Evolutionary conservation across 2,113 vertebrate species (phyloP), one percentile per base, ranked within the genome.

Genomic region (Phaethon lepturus): DNA sequence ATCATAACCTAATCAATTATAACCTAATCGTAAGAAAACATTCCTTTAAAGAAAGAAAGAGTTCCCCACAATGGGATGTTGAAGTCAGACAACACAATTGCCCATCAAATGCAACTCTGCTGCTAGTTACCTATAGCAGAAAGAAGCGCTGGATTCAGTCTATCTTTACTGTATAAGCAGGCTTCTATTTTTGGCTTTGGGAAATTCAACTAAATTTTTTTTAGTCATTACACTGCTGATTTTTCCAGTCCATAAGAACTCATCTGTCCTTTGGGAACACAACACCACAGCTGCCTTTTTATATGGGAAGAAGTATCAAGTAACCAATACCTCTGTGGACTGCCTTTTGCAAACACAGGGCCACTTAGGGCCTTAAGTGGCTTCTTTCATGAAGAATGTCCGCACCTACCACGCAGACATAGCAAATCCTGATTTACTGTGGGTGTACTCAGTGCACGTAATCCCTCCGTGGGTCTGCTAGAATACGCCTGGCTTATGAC

Each of bases 161-260:
- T 83, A 2, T n/a, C 42, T 67, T 24, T 33, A 44, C n/a, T 42
- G 25, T 33, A 55, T 6, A 79, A 86, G 26, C 15, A 31, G 18
- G 4, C n/a, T 50, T 75, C 47, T 87, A 31, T 35, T 95, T 85
- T 74, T 74, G 40, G 44, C 56, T 87, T 75, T 68, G 35, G 68
- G 84, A 94, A 84, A 75, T 11, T 40, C 40, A 45, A 33, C 13
- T 3, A 63, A 13, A 67, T 60, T 91, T 87, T 92, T 58, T 64
- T 84, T 68, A 60, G 52, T 56, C 35, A 7, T 86, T 96, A 95
- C 87, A 74, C 76, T 64, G 80, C 31, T 94, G 86, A 60, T 74
- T 94, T 96, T 96, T 94, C 83, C 83, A 91, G 23, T 18, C 44
- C 44, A 15, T 12, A 52, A 75, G 77, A 93, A 64, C 66, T 56